Evolutionary conservation across 2,888 invertebrate species (phyloP), one percentile per base, ranked within the genome.

Genomic region (Exephanes ischioxanthus): DNA sequence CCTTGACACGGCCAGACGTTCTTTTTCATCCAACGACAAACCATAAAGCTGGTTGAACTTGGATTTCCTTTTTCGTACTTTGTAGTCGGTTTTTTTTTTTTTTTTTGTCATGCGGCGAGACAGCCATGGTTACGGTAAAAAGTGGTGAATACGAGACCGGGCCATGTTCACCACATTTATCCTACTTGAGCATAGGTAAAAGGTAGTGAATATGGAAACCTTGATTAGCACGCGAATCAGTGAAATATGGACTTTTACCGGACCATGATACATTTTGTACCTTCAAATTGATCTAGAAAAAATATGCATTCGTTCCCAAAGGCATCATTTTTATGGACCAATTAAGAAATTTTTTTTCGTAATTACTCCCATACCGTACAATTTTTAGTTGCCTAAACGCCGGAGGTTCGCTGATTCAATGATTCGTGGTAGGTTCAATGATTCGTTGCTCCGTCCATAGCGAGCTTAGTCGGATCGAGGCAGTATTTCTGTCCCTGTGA

Each of bases 401-500:
- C 19, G 33, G 9, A 0, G 19, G 37, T 33, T 41, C 19, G 19
- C 11, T 66, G 37, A 41, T 75, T 66, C 37, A 22, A 22, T 22
- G 22, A 22, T 22, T 22, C 0, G 66, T 37, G 37, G 33, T n/a
- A 0, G 19, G 37, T 33, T 41, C 11, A 41, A 19, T 66, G 37
- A 41, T 75, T 66, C 37, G 14, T 67, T 22, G 45, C 6, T 53
- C 14, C 9, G 53, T 14, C 37, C 22, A 9, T 75, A 37, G 61
- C 16, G 37, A 33, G 48, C 61, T 30, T 73, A 71, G 72, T 53
- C 67, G 51, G 19, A 77, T 68, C 14, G 72, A 14, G 33, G 55
- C 51, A 70, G 77, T 66, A 82, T 82, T 71, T 77, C 63, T 66
- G 67, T 77, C 75, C 30, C 22, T 53, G 58, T 33, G 76, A 66